Percentiles rank a stretch among this genome's conserved stretches.
Evolutionary conservation across 2,113 vertebrate species (phyloP).

Genomic region (Vulpes ferrilata): DNA sequence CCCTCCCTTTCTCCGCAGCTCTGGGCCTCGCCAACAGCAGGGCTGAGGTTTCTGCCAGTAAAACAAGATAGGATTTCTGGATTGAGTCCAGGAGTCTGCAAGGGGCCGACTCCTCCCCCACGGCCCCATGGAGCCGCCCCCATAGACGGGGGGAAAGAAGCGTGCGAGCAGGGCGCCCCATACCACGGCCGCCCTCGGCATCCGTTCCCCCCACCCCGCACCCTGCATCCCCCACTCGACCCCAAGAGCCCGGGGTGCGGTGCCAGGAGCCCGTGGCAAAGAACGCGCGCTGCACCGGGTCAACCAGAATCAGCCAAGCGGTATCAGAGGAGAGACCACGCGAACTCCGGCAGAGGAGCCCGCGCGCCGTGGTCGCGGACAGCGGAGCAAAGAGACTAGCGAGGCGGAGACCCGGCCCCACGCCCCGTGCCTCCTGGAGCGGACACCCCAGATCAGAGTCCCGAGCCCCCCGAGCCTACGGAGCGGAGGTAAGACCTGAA

Average conservation of each 20-base stretch:
- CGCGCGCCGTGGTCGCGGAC: background rate
- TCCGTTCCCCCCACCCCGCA: background rate
- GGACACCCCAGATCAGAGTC: too few relatives aligned
- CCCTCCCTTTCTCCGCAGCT: background rate
- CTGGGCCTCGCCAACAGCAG: background rate
- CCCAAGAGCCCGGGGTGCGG: background rate
- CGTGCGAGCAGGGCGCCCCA: background rate
- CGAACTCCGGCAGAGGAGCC: too few relatives aligned
- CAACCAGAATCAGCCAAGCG: background rate
- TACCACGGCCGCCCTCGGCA: fast-evolving
- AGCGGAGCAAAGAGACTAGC: background rate
- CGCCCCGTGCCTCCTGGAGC: too few relatives aligned
- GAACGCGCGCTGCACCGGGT: background rate
- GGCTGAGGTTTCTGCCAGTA: background rate
- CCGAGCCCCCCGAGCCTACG: background rate
- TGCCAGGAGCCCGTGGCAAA: background rate
- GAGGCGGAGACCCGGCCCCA: too few relatives aligned
- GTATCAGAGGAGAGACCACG: too few relatives aligned
- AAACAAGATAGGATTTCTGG: too few relatives aligned
- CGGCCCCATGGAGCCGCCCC: background rate
- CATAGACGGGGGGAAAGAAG: background rate
- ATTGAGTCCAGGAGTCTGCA: background rate
- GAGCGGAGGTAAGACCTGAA: background rate
- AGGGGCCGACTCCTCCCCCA: background rate
- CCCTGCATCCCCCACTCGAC: background rate